Evolutionary conservation across 1,140 invertebrate species (phyloP), one percentile per base, ranked within the genome.

Genomic region (Coptotermes formosanus): DNA sequence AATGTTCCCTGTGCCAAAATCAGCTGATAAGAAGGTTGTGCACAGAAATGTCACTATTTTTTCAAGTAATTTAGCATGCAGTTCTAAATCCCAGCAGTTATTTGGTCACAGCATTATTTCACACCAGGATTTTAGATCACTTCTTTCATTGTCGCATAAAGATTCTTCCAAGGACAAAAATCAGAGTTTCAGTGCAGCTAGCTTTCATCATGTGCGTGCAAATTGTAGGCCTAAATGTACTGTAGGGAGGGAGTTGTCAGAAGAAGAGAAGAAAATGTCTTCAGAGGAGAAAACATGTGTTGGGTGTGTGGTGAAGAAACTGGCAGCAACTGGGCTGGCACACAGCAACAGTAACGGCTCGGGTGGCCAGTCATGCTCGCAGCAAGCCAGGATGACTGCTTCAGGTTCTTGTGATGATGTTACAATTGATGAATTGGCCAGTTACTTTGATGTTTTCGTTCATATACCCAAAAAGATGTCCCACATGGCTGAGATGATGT

Each of bases 381-480:
- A 91, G n/a, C 92, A 93, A 88, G 92, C 92, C 83, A 90, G 91
- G 88, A 92, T 92, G 90, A 92, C 93, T 85, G 93, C 94, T 81
- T 93, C 94, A 25, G 88, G 90, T 4, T 86, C 88, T 21, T 94
- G 94, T 90, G 95, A 96, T 91, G 94, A 91, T 88, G 92, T 93
- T 88, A 91, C 97, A 75, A 97, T 98, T 88, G 96, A 97, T 89
- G 97, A 98, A 92, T 92, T 98, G 88, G 97, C 97, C 84, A 96
- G 96, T 90, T 98, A 98, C 91, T 97, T 98, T 90, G 97, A 98
- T 91, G 96, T 96, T 88, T 95, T 96, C 90, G 96, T 98, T 86
- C 96, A 98, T 93, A 97, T 98, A 92, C 97, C 97, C 87, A 97
- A 97, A 91, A 98, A 98, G 91, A 98, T 98, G 97, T 98, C 97